phyloP scores from a whole-genome alignment of 2,888 invertebrate species.

The Drosophila yooni region DNA sequence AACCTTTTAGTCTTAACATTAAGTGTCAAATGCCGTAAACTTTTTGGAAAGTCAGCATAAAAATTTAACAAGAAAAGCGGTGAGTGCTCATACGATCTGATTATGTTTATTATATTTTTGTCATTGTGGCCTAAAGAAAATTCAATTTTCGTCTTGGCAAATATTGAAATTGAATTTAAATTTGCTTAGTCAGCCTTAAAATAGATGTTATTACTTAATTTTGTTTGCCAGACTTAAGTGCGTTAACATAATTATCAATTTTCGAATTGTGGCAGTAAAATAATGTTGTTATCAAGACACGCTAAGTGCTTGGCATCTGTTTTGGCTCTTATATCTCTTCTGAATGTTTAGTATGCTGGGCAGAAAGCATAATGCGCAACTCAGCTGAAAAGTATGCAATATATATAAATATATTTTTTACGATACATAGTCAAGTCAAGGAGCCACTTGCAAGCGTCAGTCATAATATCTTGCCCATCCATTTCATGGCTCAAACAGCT shows the following conservation, averaged over 20 bases:
- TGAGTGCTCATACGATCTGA: neutral
- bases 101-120: slow-evolving; percentile 6
- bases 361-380: slow-evolving; percentile 5
- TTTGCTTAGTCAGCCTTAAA: slow-evolving; percentile 7
- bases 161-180: slow-evolving; percentile 25
- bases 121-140: slow-evolving; percentile 11
- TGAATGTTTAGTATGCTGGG: neutral
- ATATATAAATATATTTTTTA: slow-evolving; percentile 56
- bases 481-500: slow-evolving; percentile 8
- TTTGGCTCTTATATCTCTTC: neutral
- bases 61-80: neutral
- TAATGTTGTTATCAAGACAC: neutral
- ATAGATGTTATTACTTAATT: neutral
- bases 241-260: slow-evolving; percentile 16
- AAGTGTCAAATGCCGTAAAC: slow-evolving; percentile 31
- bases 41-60: slow-evolving; percentile 28
- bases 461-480: slow-evolving; percentile 7
- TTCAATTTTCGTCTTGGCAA: slow-evolving; percentile 25
- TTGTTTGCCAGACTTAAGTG: neutral
- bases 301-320: neutral
- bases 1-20: slow-evolving; percentile 29
- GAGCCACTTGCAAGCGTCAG: slow-evolving; percentile 5
- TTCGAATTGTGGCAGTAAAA: neutral
- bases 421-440: slow-evolving; percentile 29
- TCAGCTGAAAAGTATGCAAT: slow-evolving; percentile 67